phyloP scores from a whole-genome alignment of 2,797 vertebrate genomes.

The Anas georgica region DNA sequence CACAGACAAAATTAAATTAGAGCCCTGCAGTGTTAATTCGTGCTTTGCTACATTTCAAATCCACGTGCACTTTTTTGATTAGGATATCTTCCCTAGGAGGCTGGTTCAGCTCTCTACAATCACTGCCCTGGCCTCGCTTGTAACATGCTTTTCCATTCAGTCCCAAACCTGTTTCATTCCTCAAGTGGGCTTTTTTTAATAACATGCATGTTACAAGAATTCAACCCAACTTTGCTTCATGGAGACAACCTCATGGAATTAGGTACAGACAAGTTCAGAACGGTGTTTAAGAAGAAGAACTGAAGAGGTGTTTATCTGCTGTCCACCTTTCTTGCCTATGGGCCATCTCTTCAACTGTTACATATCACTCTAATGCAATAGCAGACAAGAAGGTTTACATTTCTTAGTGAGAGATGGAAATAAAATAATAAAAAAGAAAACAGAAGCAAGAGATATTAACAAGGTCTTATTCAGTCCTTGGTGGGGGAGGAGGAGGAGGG shows the following conservation, averaged over 20 bases:
- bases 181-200: background rate
- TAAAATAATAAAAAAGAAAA: conserved; percentile 39
- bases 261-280: background rate
- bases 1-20: conserved; percentile 45
- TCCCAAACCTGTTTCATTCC: background rate
- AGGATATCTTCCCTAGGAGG: conserved; percentile 16
- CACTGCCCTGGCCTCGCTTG: background rate
- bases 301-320: conserved; percentile 1
- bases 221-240: background rate
- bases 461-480: background rate
- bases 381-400: conserved; percentile 11
- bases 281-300: background rate
- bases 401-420: conserved; percentile 39
- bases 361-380: background rate
- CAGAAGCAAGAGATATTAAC: background rate
- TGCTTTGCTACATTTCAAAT: conserved; percentile 6
- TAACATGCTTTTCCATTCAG: background rate
- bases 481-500: background rate
- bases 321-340: background rate
- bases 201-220: background rate
- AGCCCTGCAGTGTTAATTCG: conserved; percentile 27
- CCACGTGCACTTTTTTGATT: conserved; percentile 14
- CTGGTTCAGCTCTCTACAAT: background rate
- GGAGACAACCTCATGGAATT: background rate
- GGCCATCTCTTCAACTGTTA: background rate